Percentiles rank a stretch among this genome's conserved stretches.
phyloP scores from a whole-genome alignment of 2,797 vertebrate genomes.

The Syncerus caffer region DNA sequence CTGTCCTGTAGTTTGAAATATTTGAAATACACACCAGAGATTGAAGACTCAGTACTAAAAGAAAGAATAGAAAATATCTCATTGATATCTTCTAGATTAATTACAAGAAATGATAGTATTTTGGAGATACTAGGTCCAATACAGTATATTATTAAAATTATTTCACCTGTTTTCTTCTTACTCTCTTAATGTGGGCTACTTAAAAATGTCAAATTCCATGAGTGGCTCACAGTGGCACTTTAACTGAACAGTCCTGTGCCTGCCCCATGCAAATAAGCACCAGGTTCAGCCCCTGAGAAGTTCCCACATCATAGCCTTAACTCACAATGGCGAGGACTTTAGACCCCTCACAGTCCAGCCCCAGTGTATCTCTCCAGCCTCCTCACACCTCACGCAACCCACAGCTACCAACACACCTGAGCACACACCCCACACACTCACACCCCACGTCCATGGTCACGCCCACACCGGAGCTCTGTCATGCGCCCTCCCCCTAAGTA shows the following conservation, averaged over 20 bases:
- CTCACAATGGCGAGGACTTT: background rate
- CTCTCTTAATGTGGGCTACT: background rate
- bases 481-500: fast-evolving
- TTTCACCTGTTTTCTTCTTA: background rate
- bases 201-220: background rate
- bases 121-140: background rate
- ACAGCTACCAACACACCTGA: background rate
- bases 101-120: background rate
- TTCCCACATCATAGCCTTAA: too few relatives aligned
- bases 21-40: background rate
- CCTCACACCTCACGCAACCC: fast-evolving
- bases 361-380: background rate
- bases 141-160: background rate
- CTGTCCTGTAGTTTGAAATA: background rate
- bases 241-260: background rate
- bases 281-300: background rate
- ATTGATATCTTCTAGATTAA: background rate
- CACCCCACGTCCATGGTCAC: fast-evolving
- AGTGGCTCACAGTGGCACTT: background rate
- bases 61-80: background rate
- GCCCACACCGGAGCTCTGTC: background rate
- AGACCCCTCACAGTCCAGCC: background rate
- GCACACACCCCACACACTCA: too few relatives aligned
- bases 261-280: background rate
- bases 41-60: background rate